Evolutionary conservation across 64 coral and sea anemone species (phyloP).

Genomic region (Actinia equina): DNA sequence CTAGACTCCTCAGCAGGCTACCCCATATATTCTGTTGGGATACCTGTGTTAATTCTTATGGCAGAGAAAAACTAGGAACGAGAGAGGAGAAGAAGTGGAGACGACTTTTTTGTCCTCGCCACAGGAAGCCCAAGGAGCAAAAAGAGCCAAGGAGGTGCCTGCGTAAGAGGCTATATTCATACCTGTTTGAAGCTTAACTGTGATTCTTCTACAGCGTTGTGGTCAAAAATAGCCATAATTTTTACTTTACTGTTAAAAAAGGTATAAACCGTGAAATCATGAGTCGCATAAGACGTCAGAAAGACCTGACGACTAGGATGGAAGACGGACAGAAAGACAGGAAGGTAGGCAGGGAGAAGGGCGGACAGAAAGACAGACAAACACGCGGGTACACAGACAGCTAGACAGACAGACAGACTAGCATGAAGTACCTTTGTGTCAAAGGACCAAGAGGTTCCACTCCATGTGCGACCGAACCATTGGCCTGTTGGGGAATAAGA

Average conservation of each 20-base stretch:
- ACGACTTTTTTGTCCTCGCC: too few species aligned
- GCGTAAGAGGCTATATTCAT: not conserved
- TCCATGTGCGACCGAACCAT: constrained; percentile 32
- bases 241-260: constrained; percentile 43
- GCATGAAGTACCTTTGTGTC: constrained; percentile 10
- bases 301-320: too few species aligned
- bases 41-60: too few species aligned
- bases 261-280: too few species aligned
- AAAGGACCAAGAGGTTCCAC: constrained; percentile 16
- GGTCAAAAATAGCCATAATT: constrained; percentile 70
- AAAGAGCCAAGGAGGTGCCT: too few species aligned
- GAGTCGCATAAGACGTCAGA: too few species aligned
- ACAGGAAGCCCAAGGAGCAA: too few species aligned
- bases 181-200: constrained; percentile 84
- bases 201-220: constrained; percentile 64
- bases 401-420: not conserved
- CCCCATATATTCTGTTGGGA: too few species aligned
- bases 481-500: not conserved
- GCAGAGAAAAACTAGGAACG: too few species aligned
- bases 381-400: not conserved
- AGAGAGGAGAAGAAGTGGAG: too few species aligned
- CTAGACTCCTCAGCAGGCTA: too few species aligned
- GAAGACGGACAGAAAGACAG: too few species aligned
- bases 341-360: not conserved
- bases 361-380: not conserved